Conservation (phyloP, 1,140 invertebrate species). For the Neodiprion pinetum region DNA sequence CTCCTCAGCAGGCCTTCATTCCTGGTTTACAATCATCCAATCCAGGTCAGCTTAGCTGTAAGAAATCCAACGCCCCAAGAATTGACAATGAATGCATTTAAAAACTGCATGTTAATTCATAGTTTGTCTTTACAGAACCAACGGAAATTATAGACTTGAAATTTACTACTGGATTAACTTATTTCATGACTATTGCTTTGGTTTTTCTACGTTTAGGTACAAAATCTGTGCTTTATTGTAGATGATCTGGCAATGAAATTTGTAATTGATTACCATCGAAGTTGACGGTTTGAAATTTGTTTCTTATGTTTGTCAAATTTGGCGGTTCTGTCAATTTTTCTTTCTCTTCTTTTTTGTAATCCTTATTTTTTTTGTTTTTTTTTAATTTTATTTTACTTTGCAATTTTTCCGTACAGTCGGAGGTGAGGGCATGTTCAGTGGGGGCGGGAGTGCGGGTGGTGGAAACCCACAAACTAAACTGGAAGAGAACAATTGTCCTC, state of each 20-base stretch:
- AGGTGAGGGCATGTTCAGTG: conserved; percentile 59
- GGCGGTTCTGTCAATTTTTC: background rate
- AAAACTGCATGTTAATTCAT: too few relatives aligned
- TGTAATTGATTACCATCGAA: too few relatives aligned
- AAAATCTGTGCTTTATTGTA: too few relatives aligned
- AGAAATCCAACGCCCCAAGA: background rate
- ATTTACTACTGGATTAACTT: background rate
- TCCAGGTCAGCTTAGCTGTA: conserved; percentile 41
- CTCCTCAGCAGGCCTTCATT: conserved; percentile 53
- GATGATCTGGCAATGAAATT: too few relatives aligned
- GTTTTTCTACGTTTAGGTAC: too few relatives aligned
- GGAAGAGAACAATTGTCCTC: conserved; percentile 60
- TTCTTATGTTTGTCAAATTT: background rate
- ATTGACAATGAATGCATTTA: too few relatives aligned
- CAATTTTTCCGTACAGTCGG: conserved; percentile 53
- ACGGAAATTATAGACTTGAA: too few relatives aligned
- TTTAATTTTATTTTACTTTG: conserved; percentile 48
- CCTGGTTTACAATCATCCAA: conserved; percentile 49
- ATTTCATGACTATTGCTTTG: too few relatives aligned
- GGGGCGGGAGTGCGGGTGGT: conserved; percentile 45
- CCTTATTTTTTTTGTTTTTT: conserved; percentile 42
- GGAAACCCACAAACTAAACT: conserved; percentile 56
- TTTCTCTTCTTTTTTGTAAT: conserved; percentile 24
- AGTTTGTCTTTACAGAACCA: too few relatives aligned
- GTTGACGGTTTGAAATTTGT: background rate